These are phyloP conservation scores for Darevskia mixta DNA, from an alignment of 2,797 vertebrate species.

Conservation along the genomic window DNA sequence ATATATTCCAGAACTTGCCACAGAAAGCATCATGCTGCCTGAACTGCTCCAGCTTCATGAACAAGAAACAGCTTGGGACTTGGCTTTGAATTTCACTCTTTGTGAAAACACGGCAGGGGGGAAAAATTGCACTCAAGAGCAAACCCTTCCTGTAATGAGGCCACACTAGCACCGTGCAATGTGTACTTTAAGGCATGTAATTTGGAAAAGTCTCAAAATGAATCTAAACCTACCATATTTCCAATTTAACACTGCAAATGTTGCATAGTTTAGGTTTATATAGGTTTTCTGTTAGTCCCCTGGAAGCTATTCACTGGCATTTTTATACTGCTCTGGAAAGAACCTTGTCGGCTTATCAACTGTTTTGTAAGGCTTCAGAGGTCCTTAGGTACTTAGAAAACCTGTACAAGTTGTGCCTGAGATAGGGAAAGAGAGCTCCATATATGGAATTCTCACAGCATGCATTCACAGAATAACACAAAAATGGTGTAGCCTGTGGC, in stretches of 20 bases:
- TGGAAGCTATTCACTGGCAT: constrained; percentile 15
- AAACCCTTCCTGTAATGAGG: constrained; percentile 15
- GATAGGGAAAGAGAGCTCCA: background rate
- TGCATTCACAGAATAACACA: background rate
- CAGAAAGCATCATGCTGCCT: background rate
- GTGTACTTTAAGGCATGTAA: constrained; percentile 30
- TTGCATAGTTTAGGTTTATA: background rate
- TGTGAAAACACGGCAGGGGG: background rate
- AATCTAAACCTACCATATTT: background rate
- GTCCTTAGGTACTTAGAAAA: background rate
- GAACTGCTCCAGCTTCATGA: background rate
- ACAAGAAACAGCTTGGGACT: background rate
- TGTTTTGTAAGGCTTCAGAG: background rate
- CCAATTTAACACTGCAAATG: constrained; percentile 5
- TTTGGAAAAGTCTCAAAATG: constrained; percentile 25
- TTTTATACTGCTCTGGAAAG: constrained; percentile 14
- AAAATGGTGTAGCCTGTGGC: background rate
- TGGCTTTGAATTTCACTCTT: background rate
- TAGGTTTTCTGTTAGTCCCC: constrained; percentile 5
- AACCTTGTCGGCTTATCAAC: background rate
- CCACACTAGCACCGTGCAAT: constrained; percentile 6
- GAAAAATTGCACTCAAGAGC: background rate
- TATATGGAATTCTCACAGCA: background rate
- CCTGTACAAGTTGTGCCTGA: background rate
- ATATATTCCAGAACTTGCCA: background rate